Evolutionary conservation across 2,113 vertebrate species (phyloP).

Genomic region (Melanostigma gelatinosum): DNA sequence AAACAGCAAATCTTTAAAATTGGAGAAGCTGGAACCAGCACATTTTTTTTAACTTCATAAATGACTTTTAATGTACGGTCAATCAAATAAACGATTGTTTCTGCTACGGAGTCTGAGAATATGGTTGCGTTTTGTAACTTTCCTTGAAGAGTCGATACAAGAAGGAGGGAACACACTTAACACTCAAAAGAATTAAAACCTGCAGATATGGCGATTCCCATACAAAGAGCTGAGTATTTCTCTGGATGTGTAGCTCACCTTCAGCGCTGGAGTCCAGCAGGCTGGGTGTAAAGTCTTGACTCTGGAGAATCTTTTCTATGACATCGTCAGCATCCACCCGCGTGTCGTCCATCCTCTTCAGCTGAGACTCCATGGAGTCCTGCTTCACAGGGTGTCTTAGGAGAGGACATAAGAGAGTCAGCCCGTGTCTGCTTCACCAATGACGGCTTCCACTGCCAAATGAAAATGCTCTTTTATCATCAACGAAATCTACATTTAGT

Average conservation of each 20-base stretch:
- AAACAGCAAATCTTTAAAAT: background rate
- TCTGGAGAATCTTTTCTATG: conserved; percentile 96
- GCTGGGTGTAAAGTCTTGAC: conserved; percentile 92
- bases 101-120: background rate
- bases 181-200: background rate
- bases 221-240: background rate
- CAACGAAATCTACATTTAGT: background rate
- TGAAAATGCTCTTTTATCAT: background rate
- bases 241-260: conserved; percentile 78
- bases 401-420: conserved; percentile 22
- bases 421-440: background rate
- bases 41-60: background rate
- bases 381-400: conserved; percentile 92
- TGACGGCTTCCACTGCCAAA: conserved; percentile 1
- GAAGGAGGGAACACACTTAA: background rate
- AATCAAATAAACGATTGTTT: background rate
- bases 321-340: conserved; percentile 96
- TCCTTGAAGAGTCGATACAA: background rate
- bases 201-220: background rate
- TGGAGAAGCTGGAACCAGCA: background rate
- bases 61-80: background rate
- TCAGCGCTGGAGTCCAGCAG: conserved; percentile 93
- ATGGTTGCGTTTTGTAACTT: background rate
- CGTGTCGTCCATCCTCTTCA: conserved; percentile 95
- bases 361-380: conserved; percentile 96